A percentile compares a stretch with the other conserved stretches of the same genome.
Evolutionary conservation across 2,113 vertebrate genomes (phyloP).

Genomic region (Egretta garzetta): DNA sequence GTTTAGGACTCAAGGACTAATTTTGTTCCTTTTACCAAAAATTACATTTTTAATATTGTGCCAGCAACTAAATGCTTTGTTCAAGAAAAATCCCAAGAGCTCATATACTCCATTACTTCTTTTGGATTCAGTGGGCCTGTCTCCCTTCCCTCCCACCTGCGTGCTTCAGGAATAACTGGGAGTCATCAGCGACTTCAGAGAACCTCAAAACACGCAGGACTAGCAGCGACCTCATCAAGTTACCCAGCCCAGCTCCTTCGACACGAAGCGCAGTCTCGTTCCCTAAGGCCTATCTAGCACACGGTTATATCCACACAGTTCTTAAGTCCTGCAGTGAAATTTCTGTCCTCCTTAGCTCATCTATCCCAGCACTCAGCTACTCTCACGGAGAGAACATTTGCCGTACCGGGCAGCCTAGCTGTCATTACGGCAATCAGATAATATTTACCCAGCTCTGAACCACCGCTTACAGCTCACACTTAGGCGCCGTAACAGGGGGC

Average conservation of each 20-base stretch:
- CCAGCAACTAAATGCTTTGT: not conserved
- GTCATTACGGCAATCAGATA: not conserved
- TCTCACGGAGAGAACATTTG: accelerated
- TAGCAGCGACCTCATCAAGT: accelerated
- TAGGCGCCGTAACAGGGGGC: accelerated
- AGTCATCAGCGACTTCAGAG: not conserved
- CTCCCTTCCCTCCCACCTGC: accelerated
- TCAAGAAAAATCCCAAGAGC: not conserved
- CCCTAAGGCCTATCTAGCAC: not conserved
- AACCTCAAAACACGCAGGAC: not conserved
- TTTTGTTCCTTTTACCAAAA: not conserved
- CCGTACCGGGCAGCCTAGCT: accelerated
- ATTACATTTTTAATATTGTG: not conserved
- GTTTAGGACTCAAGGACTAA: not conserved
- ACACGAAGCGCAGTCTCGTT: accelerated
- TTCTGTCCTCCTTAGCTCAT: not conserved
- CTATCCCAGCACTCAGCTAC: not conserved
- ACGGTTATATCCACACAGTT: accelerated
- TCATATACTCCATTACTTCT: not conserved
- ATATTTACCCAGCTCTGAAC: not conserved
- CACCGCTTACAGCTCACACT: not conserved
- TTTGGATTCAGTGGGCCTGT: not conserved
- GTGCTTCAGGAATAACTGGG: not conserved
- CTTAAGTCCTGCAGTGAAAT: not conserved
- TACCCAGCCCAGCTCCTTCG: not conserved